Evolutionary conservation across 2,888 invertebrate genomes (phyloP).

Genomic region (Norana najaformis): DNA sequence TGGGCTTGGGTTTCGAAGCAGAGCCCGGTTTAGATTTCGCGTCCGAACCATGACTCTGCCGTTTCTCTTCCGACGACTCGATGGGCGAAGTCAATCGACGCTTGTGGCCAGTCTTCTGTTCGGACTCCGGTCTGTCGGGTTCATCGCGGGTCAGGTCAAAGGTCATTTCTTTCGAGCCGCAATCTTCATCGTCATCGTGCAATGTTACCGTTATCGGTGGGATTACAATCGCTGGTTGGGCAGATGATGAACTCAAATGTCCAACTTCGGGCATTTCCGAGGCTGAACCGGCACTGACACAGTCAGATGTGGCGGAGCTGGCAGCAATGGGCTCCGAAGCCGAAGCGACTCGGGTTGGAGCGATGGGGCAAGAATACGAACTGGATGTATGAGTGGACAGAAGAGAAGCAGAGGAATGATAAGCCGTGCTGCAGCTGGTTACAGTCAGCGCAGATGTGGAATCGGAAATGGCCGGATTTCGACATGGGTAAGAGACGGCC

Average conservation of each 20-base stretch:
- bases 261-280: no score
- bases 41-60: background rate
- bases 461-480: background rate
- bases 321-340: background rate
- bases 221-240: background rate
- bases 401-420: background rate
- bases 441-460: background rate
- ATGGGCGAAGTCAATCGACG: slow-evolving; percentile 1
- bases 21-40: background rate
- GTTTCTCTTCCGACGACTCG: slow-evolving; percentile 17
- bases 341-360: background rate
- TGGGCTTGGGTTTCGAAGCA: slow-evolving; percentile 41
- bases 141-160: background rate
- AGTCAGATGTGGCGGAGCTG: background rate
- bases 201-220: slow-evolving; percentile 27
- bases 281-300: background rate
- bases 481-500: background rate
- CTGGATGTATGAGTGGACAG: background rate
- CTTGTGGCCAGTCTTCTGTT: background rate
- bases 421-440: background rate
- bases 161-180: background rate
- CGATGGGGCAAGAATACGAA: background rate
- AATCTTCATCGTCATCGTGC: slow-evolving; percentile 27
- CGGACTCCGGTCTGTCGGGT: background rate
- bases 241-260: background rate